phyloP scores from a whole-genome alignment of 2,888 invertebrate genomes.

The Ptycholaimellus sp. region DNA sequence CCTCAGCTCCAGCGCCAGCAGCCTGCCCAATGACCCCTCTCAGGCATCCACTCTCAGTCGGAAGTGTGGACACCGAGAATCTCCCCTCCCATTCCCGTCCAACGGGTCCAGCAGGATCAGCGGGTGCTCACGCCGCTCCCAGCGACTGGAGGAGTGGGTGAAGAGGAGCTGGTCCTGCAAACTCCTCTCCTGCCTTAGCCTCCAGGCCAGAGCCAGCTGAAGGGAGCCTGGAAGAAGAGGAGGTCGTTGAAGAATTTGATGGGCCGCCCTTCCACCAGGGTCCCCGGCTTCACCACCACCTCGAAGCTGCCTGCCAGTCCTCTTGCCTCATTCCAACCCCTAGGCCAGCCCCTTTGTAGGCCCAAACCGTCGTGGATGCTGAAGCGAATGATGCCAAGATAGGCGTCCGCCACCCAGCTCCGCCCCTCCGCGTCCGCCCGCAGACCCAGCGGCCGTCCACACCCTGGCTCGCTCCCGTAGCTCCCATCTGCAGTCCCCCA shows the following conservation, averaged over 20 bases:
- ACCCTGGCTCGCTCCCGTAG: conserved; percentile 46
- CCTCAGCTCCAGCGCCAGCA: conserved; percentile 48
- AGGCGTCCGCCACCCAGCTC: conserved; percentile 55
- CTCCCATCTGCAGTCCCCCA: too few relatives aligned
- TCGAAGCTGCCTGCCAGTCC: too few relatives aligned
- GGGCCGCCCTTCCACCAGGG: conserved; percentile 41
- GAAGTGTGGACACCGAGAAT: too few relatives aligned
- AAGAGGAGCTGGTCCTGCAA: conserved; percentile 68
- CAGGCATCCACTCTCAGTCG: too few relatives aligned
- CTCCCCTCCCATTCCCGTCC: conserved; percentile 27
- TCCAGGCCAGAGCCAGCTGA: too few relatives aligned
- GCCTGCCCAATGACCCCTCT: too few relatives aligned
- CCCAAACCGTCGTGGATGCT: conserved; percentile 40
- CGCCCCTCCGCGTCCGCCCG: conserved; percentile 46
- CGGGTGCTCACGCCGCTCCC: conserved; percentile 45
- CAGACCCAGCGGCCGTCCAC: conserved; percentile 77
- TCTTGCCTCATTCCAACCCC: too few relatives aligned
- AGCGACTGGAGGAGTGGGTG: conserved; percentile 57
- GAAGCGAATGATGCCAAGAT: conserved; percentile 62
- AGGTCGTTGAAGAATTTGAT: conserved; percentile 50
- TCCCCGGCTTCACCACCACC: too few relatives aligned
- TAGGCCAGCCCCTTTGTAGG: too few relatives aligned
- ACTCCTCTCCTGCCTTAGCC: too few relatives aligned
- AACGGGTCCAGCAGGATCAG: conserved; percentile 41
- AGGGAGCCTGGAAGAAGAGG: conserved; percentile 45